phyloP scores from a whole-genome alignment of 2,113 vertebrate genomes.

The Nycticorax nycticorax region DNA sequence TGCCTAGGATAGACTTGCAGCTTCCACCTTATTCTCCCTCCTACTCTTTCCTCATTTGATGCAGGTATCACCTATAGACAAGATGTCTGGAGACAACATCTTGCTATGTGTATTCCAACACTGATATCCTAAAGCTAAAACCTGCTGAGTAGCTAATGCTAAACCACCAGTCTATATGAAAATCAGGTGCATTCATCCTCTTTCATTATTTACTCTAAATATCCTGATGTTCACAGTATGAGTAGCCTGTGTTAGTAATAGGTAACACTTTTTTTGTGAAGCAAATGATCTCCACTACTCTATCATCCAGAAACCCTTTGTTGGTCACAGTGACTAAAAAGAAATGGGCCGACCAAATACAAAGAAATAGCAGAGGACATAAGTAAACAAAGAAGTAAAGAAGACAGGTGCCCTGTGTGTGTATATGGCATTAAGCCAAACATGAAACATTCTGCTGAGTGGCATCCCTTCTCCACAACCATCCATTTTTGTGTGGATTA shows the following conservation, averaged over 20 bases:
- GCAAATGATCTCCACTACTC: not conserved
- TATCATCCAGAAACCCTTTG: not conserved
- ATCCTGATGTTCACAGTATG: rapidly evolving
- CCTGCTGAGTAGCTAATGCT: not conserved
- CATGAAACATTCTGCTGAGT: not conserved
- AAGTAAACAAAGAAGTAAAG: not conserved
- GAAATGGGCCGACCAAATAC: not conserved
- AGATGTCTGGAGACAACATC: not conserved
- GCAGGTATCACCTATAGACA: not conserved
- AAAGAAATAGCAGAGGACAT: not conserved
- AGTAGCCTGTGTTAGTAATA: not conserved
- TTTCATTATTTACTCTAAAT: not conserved
- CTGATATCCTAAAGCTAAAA: not conserved
- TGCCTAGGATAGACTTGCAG: not conserved
- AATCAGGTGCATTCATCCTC: not conserved
- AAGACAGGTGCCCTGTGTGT: not conserved
- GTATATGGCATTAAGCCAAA: not conserved
- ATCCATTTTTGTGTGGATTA: rapidly evolving
- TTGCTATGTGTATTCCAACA: not conserved
- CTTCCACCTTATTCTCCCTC: not conserved
- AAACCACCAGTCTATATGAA: not conserved
- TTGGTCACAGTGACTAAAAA: not conserved
- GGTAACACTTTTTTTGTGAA: not conserved
- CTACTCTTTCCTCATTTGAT: not conserved
- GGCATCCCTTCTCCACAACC: not conserved